Base-by-base conservation (phyloP, 2,113 vertebrate genomes). In the Collichthys lucidus region DNA sequence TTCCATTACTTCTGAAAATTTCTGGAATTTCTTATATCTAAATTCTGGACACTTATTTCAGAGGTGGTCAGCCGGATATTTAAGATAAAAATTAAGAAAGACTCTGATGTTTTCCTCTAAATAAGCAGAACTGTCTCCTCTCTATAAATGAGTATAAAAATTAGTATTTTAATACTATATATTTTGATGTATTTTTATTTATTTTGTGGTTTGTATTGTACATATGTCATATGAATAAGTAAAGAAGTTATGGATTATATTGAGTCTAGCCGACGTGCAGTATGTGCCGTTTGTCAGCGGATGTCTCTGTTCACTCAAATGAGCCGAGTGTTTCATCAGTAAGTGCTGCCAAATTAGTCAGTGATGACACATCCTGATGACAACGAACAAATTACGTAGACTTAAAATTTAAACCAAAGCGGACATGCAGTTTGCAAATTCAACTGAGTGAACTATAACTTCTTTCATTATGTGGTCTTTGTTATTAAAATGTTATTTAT, bases 261-360 rank as follows among this genome's bases (percentile, higher is more conserved):
- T 44, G 1, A 26, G 11, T 5, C 1, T 24, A 73, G 6, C 11
- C 10, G 2, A 40, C 19, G 4, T 88, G 89, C 49, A 89, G 83
- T 91, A 77, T 73, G 70, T 31, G 42, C 4, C 3, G 4, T 56
- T 44, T 44, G 89, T 81, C 91, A 88, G 73, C 26, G 35, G 88
- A 87, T 89, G 89, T 89, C 85, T 77, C 91, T 85, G 69, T 92
- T 91, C 0, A 16, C 75, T 82, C 70, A 44, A 17, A 1, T 44
- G 46, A 56, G 12, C 29, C 0, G 4, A 19, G 6, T 16, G 6
- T 47, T 69, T 40, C 8, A 29, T 67, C 24, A 47, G 26, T 19
- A 11, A 55, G 29, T 68, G 24, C 72, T 0, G 2, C 63, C 47
- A 79, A 17, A 60, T 79, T 42, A 79, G 71, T 85, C 77, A 42